Base-by-base conservation (phyloP, 2,888 invertebrate species). In the Apoda limacodes region DNA sequence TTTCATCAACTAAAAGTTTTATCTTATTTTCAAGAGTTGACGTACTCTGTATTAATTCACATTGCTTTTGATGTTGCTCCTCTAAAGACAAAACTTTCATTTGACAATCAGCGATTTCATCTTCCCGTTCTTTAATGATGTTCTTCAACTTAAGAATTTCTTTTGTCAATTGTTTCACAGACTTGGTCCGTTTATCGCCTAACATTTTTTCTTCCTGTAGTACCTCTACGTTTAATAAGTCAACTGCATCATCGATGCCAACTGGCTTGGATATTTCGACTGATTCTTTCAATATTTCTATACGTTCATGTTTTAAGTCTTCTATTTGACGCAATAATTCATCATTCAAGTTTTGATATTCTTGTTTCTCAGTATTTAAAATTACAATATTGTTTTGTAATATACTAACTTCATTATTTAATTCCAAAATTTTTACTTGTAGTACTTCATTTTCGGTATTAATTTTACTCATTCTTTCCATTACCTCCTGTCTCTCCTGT, bases 401-500 rank as follows among this genome's bases (percentile, higher is more conserved):
- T 30, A 55, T 52, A 35, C 63, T 68, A 43, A 84, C 84, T 45
- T 84, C 82, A 12, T 66, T 68, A 34, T 70, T 78, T 22, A 85
- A 53, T 38, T 83, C 76, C 26, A 74, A 65, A 25, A 85, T 67
- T 50, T 78, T 74, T 29, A 75, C 46, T 22, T 69, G 62, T 26
- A 87, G 61, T 17, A 80, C 63, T 36, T 83, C 80, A 60, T 88
- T 87, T 68, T 88, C 88, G 6, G 64, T 52, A 34, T 68, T 82
- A n/a, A 87, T 61, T 40, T 71, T 76, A 57, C 83, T 86, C 82
- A 88, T 83, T 68, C 87, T 88, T 39, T 85, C 85, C 66, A 87
- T 83, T 2, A 88, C 86, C 62, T 88, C 88, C 43, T 87, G 82
- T 21, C 87, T 78, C 64, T 90, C 90, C 37, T 82, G 83, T 0